phyloP scores from a whole-genome alignment of 2,797 vertebrate genomes.

The Amblyopsis hoosieri region DNA sequence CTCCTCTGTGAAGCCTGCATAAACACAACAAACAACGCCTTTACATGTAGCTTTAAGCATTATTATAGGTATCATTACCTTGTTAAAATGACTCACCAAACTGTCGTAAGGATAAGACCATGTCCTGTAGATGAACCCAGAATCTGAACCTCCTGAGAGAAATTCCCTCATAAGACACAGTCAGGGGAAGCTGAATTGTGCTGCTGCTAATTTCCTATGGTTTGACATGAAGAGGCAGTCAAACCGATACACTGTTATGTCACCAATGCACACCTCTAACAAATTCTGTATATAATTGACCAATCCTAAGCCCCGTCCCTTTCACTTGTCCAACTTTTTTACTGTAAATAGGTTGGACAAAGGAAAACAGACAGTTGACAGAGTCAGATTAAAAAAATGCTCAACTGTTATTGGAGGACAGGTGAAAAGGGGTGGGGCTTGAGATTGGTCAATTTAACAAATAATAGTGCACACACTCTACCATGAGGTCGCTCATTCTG shows the following conservation, averaged over 20 bases:
- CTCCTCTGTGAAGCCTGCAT: conserved; percentile 91
- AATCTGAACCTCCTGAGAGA: conserved; percentile 90
- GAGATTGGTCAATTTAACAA: no score
- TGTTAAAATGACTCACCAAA: conserved; percentile 82
- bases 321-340: no score
- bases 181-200: conserved; percentile 86
- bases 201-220: conserved; percentile 87
- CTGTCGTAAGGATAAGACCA: conserved; percentile 89
- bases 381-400: no score
- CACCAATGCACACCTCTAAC: no score
- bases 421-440: no score
- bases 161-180: conserved; percentile 89
- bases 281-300: no score
- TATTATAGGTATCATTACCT: not conserved
- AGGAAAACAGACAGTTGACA: no score
- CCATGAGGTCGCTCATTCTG: conserved; percentile 91
- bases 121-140: conserved; percentile 96
- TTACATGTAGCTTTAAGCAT: not conserved
- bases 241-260: not conserved
- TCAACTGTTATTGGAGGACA: no score
- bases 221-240: not conserved
- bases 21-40: conserved; percentile 5
- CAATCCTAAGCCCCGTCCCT: no score
- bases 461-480: conserved; percentile 57
- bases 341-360: no score